Percentiles rank a stretch among this genome's conserved stretches.
Conservation (phyloP, 2,113 vertebrate genomes). For the Orthonyx spaldingii region DNA sequence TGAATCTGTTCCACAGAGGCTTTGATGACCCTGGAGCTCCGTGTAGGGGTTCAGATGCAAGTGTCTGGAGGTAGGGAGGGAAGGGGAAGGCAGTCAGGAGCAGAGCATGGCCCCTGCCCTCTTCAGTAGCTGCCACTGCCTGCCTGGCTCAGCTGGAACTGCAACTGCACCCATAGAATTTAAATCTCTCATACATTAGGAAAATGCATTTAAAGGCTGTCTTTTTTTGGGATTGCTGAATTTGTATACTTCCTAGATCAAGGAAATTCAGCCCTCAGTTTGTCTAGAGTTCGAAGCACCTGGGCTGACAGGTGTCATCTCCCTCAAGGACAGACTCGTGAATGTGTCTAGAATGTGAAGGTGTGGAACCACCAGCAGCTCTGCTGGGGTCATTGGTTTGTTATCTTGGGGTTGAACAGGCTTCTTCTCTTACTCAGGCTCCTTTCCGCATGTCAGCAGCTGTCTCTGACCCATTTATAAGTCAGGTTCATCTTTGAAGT, state of each 20-base stretch:
- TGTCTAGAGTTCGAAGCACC: background rate
- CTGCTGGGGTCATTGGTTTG: rapidly evolving
- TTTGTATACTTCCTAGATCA: background rate
- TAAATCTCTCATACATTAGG: background rate
- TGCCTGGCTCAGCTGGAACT: background rate
- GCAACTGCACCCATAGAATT: background rate
- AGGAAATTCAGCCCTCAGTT: background rate
- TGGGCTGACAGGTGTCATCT: background rate
- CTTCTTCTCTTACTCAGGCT: background rate
- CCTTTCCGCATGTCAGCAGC: background rate
- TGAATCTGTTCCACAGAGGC: background rate
- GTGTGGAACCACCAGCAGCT: background rate
- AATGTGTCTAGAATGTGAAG: background rate
- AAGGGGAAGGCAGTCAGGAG: rapidly evolving
- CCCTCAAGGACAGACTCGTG: rapidly evolving
- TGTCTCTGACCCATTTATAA: background rate
- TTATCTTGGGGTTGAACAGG: background rate
- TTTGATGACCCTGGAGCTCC: background rate
- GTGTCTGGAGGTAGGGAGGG: background rate
- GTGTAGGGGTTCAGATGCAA: background rate
- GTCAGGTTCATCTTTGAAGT: background rate
- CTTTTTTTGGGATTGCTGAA: rapidly evolving
- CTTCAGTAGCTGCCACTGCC: background rate
- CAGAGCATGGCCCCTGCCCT: background rate
- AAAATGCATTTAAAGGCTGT: background rate